phyloP scores from a whole-genome alignment of 2,888 invertebrate genomes.

The Agonopterix arenella region DNA sequence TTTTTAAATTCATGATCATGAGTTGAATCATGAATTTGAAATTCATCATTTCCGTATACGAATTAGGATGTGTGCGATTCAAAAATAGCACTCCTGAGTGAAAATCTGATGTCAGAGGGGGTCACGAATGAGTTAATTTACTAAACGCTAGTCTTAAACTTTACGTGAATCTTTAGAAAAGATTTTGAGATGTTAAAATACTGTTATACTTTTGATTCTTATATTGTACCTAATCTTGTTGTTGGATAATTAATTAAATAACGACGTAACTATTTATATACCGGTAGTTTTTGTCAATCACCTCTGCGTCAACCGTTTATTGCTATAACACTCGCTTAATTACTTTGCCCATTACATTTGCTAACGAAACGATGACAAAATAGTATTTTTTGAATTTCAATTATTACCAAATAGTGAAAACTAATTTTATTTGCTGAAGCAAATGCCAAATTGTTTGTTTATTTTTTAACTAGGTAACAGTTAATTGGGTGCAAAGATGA shows the following conservation, averaged over 20 bases:
- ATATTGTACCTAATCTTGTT: neutral
- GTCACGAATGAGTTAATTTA: no score
- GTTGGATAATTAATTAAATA: conserved; percentile 19
- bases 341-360: conserved; percentile 3
- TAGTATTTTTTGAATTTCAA: neutral
- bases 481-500: conserved; percentile 75
- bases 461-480: conserved; percentile 45
- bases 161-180: conserved; percentile 4
- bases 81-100: no score
- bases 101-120: no score
- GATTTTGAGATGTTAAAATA: conserved; percentile 1
- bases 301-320: conserved; percentile 1
- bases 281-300: conserved; percentile 1
- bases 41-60: no score
- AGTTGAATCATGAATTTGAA: no score
- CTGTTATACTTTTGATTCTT: neutral
- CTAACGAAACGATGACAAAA: neutral
- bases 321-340: neutral
- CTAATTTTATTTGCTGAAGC: neutral
- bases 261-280: conserved; percentile 6
- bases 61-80: no score
- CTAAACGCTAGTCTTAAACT: conserved; percentile 25
- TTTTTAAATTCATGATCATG: no score
- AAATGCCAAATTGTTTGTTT: conserved; percentile 9
- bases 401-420: no score